Evolutionary conservation across 2,113 vertebrate species (phyloP).

Genomic region (Cricetomys ansorgei): DNA sequence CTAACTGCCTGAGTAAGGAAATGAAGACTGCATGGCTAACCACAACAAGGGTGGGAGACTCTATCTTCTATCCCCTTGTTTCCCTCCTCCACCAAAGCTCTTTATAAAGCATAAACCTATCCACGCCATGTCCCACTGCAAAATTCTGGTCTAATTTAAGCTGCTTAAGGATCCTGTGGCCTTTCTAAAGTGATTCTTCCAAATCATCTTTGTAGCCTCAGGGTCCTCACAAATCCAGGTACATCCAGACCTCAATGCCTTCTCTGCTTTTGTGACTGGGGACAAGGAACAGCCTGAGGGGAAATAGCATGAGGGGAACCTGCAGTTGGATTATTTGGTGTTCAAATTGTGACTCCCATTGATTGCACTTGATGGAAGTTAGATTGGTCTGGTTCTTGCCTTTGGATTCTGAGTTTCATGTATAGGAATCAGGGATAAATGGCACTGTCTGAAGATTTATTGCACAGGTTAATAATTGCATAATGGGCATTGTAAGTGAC

Average conservation of each 20-base stretch:
- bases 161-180: neutral
- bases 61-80: neutral
- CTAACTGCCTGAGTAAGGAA: neutral
- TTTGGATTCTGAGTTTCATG: neutral
- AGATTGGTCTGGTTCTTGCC: neutral
- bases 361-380: neutral
- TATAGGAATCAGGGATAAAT: neutral
- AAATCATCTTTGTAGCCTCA: neutral
- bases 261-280: neutral
- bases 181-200: neutral
- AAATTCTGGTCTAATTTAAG: neutral
- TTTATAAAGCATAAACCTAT: neutral
- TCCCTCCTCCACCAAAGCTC: neutral
- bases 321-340: neutral
- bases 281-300: neutral
- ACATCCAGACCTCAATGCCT: rapidly evolving
- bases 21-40: neutral
- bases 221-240: neutral
- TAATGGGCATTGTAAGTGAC: neutral
- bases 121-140: neutral
- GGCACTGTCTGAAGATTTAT: neutral
- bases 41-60: too few relatives aligned
- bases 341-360: neutral
- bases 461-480: neutral
- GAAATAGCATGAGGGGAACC: neutral